Conservation (phyloP, 1,140 invertebrate genomes). For the Cydia strobilella region DNA sequence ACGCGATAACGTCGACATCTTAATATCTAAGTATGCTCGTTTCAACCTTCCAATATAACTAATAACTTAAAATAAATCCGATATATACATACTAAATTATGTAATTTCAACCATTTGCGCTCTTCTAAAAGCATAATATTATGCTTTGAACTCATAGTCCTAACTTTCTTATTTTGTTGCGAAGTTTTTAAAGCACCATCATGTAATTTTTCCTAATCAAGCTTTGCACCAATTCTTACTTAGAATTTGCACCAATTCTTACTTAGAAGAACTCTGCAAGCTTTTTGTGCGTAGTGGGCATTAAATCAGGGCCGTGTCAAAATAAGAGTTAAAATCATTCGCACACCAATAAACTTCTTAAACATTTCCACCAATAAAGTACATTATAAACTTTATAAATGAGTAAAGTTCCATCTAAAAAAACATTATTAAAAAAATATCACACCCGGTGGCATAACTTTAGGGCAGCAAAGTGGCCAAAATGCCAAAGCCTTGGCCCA, state of each 20-base stretch:
- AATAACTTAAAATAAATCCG: background rate
- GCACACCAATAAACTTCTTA: background rate
- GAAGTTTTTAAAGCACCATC: background rate
- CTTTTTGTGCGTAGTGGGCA: background rate
- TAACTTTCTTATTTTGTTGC: background rate
- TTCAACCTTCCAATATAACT: background rate
- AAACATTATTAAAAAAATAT: constrained; percentile 21
- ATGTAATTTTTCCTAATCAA: background rate
- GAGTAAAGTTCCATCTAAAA: constrained; percentile 7
- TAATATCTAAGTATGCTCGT: background rate
- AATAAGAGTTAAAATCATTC: background rate
- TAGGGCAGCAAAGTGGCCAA: no score
- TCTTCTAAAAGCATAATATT: background rate
- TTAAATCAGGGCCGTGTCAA: background rate
- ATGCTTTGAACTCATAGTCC: background rate
- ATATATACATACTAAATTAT: background rate
- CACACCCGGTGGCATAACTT: background rate
- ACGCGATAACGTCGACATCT: background rate
- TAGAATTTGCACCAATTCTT: background rate
- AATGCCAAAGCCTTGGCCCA: no score
- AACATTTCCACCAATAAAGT: background rate
- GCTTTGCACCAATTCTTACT: background rate
- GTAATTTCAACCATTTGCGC: background rate
- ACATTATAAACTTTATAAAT: background rate
- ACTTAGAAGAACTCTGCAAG: background rate